Base-by-base conservation (phyloP, 2,797 vertebrate genomes). In the Malurus splendens region DNA sequence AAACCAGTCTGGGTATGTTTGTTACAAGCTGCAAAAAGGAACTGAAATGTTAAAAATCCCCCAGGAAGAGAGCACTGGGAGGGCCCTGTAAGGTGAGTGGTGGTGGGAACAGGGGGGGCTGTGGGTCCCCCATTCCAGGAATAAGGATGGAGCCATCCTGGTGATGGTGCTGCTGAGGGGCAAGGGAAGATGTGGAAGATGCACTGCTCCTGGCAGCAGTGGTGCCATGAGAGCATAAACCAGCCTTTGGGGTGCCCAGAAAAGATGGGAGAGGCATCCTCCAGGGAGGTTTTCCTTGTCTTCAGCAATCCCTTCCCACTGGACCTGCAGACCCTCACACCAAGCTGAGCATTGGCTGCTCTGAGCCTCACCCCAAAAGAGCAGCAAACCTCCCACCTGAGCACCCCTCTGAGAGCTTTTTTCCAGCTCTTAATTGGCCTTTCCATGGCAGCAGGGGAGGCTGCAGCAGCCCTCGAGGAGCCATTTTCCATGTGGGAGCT, bases 401-500 rank as follows among this genome's bases (percentile, higher is more conserved):
- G 70, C 55, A 27, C 66, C 25, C 4, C 87, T 28, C 9, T 5
- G 47, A 62, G 56, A 11, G 71, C 84, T 84, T 59, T 62, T 62
- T 83, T 45, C 45, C 67, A 25, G 62, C 2, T 8, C 64, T 94
- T 94, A 75, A 89, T 93, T 70, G 85, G 85, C 87, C 86, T 90
- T 73, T 89, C 84, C 76, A 33, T 64, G 70, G 41, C 66, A 82
- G 71, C 45, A 11, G 13, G 80, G 72, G 55, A n/a, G 38, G 77
- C 74, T 70, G 42, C 66, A 75, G 86, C 52, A 73, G 60, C 80
- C 82, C 83, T 79, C 3, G 0, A 84, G 91, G 87, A 92, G 45
- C 77, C 68, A 84, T 90, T 93, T 92, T 79, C 67, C 86, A 42
- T 4, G 83, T 87, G 85, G 91, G 71, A 90, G 88, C 86, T 41